Evolutionary conservation across 92 coral and sea anemone genomes (phyloP).

Genomic region (Micromussa lordhowensis): DNA sequence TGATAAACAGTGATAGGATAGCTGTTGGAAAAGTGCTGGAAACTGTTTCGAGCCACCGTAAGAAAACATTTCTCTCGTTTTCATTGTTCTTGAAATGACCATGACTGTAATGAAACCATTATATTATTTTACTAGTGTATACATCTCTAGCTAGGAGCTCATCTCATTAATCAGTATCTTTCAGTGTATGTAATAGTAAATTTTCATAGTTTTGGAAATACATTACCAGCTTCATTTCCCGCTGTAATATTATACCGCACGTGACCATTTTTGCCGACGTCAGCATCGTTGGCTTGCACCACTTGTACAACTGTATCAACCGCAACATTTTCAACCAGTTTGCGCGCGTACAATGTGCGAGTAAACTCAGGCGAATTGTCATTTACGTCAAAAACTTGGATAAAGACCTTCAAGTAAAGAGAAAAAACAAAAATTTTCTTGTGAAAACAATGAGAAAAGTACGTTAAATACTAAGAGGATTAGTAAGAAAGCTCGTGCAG

Average conservation of each 20-base stretch:
- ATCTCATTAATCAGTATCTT: background rate
- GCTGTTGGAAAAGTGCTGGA: too few relatives aligned
- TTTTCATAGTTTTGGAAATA: background rate
- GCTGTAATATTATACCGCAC: constrained; percentile 73
- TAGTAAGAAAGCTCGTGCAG: too few relatives aligned
- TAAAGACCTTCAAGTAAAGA: constrained; percentile 32
- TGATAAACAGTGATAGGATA: too few relatives aligned
- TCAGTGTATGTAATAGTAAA: background rate
- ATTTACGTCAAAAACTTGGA: constrained; percentile 81
- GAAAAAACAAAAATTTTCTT: background rate
- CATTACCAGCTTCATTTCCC: constrained; percentile 79
- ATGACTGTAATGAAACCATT: background rate
- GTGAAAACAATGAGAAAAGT: background rate
- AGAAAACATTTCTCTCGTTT: too few relatives aligned
- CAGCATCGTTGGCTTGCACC: constrained; percentile 83
- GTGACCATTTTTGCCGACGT: constrained; percentile 78
- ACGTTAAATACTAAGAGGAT: background rate
- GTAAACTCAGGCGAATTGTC: constrained; percentile 91
- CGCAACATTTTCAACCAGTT: constrained; percentile 81
- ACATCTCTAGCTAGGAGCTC: background rate
- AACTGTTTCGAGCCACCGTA: too few relatives aligned
- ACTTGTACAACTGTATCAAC: constrained; percentile 77
- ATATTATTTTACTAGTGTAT: too few relatives aligned
- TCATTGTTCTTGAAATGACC: background rate
- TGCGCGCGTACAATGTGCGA: constrained; percentile 74